phyloP scores from a whole-genome alignment of 2,888 invertebrate genomes.

The Psylliodes chrysocephalus region DNA sequence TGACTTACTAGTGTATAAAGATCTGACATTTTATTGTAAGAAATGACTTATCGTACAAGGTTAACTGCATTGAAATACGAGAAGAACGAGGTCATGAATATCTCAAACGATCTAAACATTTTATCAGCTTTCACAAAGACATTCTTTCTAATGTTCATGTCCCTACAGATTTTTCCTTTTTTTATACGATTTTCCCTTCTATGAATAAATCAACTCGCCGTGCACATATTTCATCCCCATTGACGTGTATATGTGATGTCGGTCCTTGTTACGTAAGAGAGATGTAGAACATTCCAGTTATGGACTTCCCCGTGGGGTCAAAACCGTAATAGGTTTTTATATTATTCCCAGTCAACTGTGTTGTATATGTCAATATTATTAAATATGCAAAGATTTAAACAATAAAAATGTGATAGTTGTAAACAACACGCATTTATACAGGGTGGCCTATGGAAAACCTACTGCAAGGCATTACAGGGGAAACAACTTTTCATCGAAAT shows the following conservation, averaged over 20 bases:
- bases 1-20: too few relatives aligned
- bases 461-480: too few relatives aligned
- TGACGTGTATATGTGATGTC: background rate
- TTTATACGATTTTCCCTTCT: conserved; percentile 1
- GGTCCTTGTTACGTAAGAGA: background rate
- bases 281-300: background rate
- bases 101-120: conserved; percentile 3
- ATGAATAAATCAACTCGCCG: conserved; percentile 12
- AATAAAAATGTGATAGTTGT: too few relatives aligned
- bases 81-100: conserved; percentile 8
- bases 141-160: conserved; percentile 8
- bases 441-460: too few relatives aligned
- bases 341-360: too few relatives aligned
- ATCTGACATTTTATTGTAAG: too few relatives aligned
- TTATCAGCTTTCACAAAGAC: conserved; percentile 12
- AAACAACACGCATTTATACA: too few relatives aligned
- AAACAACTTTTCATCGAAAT: too few relatives aligned
- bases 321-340: too few relatives aligned
- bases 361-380: too few relatives aligned
- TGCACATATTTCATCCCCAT: background rate
- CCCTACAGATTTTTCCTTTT: conserved; percentile 2
- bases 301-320: too few relatives aligned
- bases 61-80: background rate
- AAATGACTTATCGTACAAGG: background rate
- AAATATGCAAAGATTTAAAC: too few relatives aligned